These are phyloP conservation scores for Drosophila melanosoma DNA, from an alignment of 2,888 invertebrate species.

Conservation along the genomic window DNA sequence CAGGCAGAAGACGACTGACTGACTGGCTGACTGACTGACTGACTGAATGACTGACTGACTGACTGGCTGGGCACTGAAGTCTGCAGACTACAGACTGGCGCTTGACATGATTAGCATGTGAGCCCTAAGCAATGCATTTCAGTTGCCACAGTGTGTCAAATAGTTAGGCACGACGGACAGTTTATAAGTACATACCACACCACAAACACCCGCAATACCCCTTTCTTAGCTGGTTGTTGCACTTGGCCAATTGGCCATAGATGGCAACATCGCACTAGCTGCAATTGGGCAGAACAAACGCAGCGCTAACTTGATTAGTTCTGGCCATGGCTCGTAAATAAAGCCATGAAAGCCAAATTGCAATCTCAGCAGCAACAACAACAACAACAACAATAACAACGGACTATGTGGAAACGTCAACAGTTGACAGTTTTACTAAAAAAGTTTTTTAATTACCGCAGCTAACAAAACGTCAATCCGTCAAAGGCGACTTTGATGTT, in stretches of 20 bases:
- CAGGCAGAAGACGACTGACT: slow-evolving; percentile 7
- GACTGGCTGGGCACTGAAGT: slow-evolving; percentile 8
- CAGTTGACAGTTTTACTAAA: slow-evolving; percentile 74
- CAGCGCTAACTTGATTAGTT: slow-evolving; percentile 77
- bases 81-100: slow-evolving; percentile 58
- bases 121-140: slow-evolving; percentile 54
- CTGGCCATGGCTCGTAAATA: slow-evolving; percentile 57
- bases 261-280: slow-evolving; percentile 60
- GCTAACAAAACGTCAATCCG: slow-evolving; percentile 46
- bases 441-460: slow-evolving; percentile 62
- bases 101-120: slow-evolving; percentile 74
- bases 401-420: slow-evolving; percentile 58
- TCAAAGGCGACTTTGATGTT: slow-evolving; percentile 39
- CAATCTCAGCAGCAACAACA: slow-evolving; percentile 23
- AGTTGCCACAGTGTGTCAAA: slow-evolving; percentile 61
- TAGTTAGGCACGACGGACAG: slow-evolving; percentile 52
- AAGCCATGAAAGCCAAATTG: slow-evolving; percentile 66
- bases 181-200: background rate
- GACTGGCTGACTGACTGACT: slow-evolving; percentile 26
- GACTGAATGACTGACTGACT: slow-evolving; percentile 12
- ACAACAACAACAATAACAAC: slow-evolving; percentile 5
- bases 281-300: slow-evolving; percentile 64
- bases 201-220: background rate
- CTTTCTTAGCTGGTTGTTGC: background rate
- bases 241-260: slow-evolving; percentile 48